phyloP scores from a whole-genome alignment of 35 echinoderm and acorn worm genomes.

The Ophiothrix spiculata region DNA sequence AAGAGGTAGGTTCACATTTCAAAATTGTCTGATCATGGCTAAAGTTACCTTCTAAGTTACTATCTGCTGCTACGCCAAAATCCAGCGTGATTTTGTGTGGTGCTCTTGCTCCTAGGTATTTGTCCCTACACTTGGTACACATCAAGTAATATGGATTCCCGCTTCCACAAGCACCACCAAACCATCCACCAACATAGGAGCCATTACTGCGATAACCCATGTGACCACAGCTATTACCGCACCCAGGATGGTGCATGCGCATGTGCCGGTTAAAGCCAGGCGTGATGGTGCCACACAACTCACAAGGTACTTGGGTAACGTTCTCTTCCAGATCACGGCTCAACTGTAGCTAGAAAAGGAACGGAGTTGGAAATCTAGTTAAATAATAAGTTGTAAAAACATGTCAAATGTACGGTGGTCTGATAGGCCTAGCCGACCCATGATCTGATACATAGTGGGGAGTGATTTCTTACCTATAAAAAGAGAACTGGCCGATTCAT shows the following conservation, averaged over 20 bases:
- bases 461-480: conserved; percentile 1
- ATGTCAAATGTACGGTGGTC: conserved; percentile 37
- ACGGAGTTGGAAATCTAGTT: neutral
- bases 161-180: conserved; percentile 86
- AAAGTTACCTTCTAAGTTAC: conserved; percentile 29
- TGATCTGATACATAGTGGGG: conserved; percentile 70
- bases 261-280: conserved; percentile 89
- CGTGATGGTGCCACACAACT: conserved; percentile 68
- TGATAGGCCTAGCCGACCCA: conserved; percentile 83
- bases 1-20: too few species aligned
- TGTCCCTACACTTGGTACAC: conserved; percentile 77
- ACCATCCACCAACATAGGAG: conserved; percentile 89
- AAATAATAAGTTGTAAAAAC: neutral
- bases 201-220: conserved; percentile 95
- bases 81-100: conserved; percentile 51
- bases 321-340: conserved; percentile 33
- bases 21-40: neutral
- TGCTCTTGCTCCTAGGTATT: conserved; percentile 59
- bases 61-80: conserved; percentile 38
- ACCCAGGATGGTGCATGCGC: conserved; percentile 79
- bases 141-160: conserved; percentile 94
- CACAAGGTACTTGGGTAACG: conserved; percentile 71
- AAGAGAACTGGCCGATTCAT: neutral
- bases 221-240: conserved; percentile 81
- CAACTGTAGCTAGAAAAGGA: neutral